Base-by-base conservation (phyloP, 2,113 vertebrate genomes). In the Alaudala cheleensis region DNA sequence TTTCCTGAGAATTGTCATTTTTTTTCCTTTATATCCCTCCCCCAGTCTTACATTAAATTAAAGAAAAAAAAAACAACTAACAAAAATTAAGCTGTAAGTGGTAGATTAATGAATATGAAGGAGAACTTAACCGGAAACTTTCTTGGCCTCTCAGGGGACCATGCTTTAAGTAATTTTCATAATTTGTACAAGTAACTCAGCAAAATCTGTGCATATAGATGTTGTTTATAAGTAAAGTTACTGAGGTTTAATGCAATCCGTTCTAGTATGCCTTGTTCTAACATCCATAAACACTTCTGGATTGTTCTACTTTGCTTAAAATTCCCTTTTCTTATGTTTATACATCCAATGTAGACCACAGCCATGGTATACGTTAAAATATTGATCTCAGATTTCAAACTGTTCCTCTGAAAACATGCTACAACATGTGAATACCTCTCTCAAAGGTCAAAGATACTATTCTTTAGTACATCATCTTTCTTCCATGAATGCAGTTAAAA, bases 101-200 rank as follows among this genome's bases (percentile, higher is more conserved):
- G 94, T 97, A 95, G 92, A 83, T 47, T 81, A 94, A 86, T 73
- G 37, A 91, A 40, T 87, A 91, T 81, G 92, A 94, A 96, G 82
- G 80, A 95, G 84, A 97, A 97, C 90, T 94, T 96, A 97, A 98
- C 98, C 82, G 94, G 97, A 98, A 98, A 98, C 98, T 97, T 98
- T 97, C 96, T 97, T 96, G 97, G 97, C 97, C 97, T 98, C 96
- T 97, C 94, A 96, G 97, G 98, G 98, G 98, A 98, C 98, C 97
- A 98, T 98, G 98, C 98, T 98, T 98, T 98, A 98, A 98, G 98
- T 97, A 96, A 91, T 95, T 96, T 90, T 95, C 81, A 79, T 86
- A 88, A 94, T 96, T 91, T 96, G 83, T 95, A 98, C 91, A 97
- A 82, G 87, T 92, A 97, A 97, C 96, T 97, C 93, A 96, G 92